Evolutionary conservation across 2,113 vertebrate genomes (phyloP), one percentile per base, ranked within the genome.

Genomic region (Muntiacus reevesi): DNA sequence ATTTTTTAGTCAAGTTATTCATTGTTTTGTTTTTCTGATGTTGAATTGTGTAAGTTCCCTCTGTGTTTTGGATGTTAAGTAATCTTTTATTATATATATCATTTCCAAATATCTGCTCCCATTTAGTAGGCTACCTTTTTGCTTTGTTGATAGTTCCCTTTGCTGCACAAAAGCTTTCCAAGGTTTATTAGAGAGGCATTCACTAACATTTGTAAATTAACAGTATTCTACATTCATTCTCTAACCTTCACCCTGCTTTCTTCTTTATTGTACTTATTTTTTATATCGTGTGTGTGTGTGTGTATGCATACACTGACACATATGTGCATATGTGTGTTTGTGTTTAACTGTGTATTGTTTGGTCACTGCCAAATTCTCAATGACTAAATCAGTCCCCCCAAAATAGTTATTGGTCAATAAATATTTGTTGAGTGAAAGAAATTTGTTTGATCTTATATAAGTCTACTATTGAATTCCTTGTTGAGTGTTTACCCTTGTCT

Each of bases 271-370:
- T 5, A 54, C 17, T 82, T 71, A 3, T 15, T 33, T 17, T 82
- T 67, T n/a, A 67, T n/a, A n/a, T n/a, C 2, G 1, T n/a, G 1
- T n/a, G 16, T n/a, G 64, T 62, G 60, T 33, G 60, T 67, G 16
- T n/a, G 1, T n/a, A 27, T 36, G 1, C 12, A 5, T 2, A 28
- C 3, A 27, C 9, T 1, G 21, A 28, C 7, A 81, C 17, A 54
- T 17, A 52, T 19, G 10, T 33, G 47, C 40, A 45, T 43, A 5
- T 43, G 27, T 91, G 13, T 36, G 50, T 54, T 9, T 54, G 27
- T 52, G 12, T 81, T 52, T 85, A 89, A 64, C 30, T 55, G 7
- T 54, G 1, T 36, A 40, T 54, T 86, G 14, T 87, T 86, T 87
- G n/a, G 2, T 59, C 27, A 54, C 43, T 89, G 13, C 36, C 28